These are phyloP conservation scores for Dynastes grantii DNA, from an alignment of 2,888 invertebrate genomes.

Conservation along the genomic window DNA sequence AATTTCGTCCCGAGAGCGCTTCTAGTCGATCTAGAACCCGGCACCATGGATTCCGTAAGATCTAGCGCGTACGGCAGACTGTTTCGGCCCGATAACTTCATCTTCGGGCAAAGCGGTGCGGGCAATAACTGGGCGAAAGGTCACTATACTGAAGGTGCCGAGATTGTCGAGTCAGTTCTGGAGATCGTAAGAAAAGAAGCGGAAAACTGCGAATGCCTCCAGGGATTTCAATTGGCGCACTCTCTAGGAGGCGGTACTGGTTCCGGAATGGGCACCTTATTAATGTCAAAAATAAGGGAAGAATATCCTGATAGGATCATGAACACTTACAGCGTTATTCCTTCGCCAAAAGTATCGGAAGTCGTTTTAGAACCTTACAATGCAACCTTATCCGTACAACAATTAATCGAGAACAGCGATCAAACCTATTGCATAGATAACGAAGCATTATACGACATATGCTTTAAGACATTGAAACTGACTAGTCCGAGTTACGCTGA, in stretches of 20 bases:
- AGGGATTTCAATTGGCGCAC: slow-evolving; percentile 84
- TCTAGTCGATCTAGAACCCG: slow-evolving; percentile 90
- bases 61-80: slow-evolving; percentile 85
- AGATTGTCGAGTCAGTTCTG: slow-evolving; percentile 79
- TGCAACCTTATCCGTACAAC: slow-evolving; percentile 74
- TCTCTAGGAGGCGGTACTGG: slow-evolving; percentile 86
- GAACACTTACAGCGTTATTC: slow-evolving; percentile 81
- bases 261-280: slow-evolving; percentile 82
- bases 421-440: slow-evolving; percentile 78
- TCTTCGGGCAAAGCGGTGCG: slow-evolving; percentile 88
- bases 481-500: slow-evolving; percentile 76
- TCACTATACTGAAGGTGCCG: slow-evolving; percentile 84
- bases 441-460: slow-evolving; percentile 78
- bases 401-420: slow-evolving; percentile 76
- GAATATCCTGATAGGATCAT: slow-evolving; percentile 86
- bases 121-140: slow-evolving; percentile 84
- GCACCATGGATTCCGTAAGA: slow-evolving; percentile 91
- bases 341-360: slow-evolving; percentile 79
- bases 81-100: slow-evolving; percentile 90
- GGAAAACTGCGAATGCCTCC: slow-evolving; percentile 84
- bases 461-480: slow-evolving; percentile 76
- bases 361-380: slow-evolving; percentile 79
- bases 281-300: slow-evolving; percentile 82
- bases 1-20: slow-evolving; percentile 90
- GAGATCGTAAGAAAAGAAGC: slow-evolving; percentile 80